Conservation (phyloP, 2,113 vertebrate species). For the Odocoileus virginianus region DNA sequence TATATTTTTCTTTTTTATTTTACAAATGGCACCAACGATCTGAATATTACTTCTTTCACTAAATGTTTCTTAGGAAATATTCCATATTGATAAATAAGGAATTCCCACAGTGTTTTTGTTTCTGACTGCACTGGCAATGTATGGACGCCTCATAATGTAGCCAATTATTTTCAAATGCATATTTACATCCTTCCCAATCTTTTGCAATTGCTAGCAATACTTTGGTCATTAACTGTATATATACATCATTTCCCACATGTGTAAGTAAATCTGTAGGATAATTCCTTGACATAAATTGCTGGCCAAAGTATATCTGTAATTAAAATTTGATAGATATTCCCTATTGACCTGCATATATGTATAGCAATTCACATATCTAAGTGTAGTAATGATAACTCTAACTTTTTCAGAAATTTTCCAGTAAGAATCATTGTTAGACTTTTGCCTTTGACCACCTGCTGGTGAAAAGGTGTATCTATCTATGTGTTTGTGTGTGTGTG, state of each 20-base stretch:
- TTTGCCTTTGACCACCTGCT: background rate
- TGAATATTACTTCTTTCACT: background rate
- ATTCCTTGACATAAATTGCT: background rate
- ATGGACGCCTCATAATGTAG: background rate
- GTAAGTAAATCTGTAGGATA: background rate
- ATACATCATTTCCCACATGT: background rate
- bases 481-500: background rate
- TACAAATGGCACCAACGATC: background rate
- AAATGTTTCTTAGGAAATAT: background rate
- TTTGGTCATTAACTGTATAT: background rate
- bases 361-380: background rate
- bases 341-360: background rate
- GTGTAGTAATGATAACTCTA: background rate
- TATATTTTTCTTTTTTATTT: background rate
- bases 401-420: background rate
- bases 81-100: background rate
- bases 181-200: background rate
- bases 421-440: background rate
- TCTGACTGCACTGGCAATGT: background rate
- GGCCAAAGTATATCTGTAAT: background rate
- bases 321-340: background rate
- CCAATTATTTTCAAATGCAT: background rate
- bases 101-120: background rate
- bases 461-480: background rate
- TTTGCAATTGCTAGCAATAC: background rate